Evolutionary conservation across 2,888 invertebrate species (phyloP).

Genomic region (Eudiplozoon nipponicum): DNA sequence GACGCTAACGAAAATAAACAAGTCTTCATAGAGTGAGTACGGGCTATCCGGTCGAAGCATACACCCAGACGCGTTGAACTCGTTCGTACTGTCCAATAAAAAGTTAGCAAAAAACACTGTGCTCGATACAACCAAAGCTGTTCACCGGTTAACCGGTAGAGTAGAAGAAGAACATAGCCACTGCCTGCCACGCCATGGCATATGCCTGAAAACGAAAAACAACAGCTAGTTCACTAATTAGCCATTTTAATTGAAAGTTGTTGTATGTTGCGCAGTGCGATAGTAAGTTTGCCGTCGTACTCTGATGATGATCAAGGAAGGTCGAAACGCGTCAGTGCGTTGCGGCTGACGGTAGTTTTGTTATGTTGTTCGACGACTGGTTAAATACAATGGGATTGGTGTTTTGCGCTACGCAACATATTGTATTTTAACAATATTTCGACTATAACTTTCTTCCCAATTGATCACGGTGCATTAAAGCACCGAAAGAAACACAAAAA

Average conservation of each 20-base stretch:
- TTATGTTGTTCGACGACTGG: too few relatives aligned
- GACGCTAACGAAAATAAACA: too few relatives aligned
- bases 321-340: too few relatives aligned
- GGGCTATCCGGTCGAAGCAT: slow-evolving; percentile 51
- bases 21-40: slow-evolving; percentile 51
- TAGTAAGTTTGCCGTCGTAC: too few relatives aligned
- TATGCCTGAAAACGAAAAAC: slow-evolving; percentile 31
- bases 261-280: slow-evolving; percentile 5
- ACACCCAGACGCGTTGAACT: slow-evolving; percentile 32
- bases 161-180: slow-evolving; percentile 28
- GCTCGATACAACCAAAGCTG: slow-evolving; percentile 34
- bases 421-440: too few relatives aligned
- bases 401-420: too few relatives aligned
- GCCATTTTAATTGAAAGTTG: not conserved
- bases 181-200: slow-evolving; percentile 40
- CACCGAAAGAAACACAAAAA: too few relatives aligned
- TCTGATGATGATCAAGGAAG: too few relatives aligned
- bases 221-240: not conserved
- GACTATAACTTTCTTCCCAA: too few relatives aligned
- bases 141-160: slow-evolving; percentile 39
- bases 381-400: too few relatives aligned
- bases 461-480: too few relatives aligned
- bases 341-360: too few relatives aligned
- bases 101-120: slow-evolving; percentile 43
- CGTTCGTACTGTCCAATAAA: slow-evolving; percentile 19